Evolutionary conservation across 1,140 invertebrate genomes (phyloP).

Genomic region (Probaryconus sp.): DNA sequence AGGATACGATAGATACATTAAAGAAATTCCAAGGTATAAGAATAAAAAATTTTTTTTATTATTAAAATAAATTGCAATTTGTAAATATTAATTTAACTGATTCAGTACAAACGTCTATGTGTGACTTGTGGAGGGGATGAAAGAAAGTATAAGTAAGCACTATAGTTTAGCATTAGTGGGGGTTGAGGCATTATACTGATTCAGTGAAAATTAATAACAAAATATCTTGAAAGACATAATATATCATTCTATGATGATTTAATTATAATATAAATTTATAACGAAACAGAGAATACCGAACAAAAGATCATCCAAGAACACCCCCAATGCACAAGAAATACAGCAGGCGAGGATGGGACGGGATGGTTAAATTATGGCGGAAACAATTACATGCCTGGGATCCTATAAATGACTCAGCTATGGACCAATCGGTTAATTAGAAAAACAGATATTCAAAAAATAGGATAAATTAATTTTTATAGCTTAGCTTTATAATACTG

Average conservation of each 20-base stretch:
- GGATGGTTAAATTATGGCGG: constrained; percentile 91
- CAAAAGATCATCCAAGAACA: constrained; percentile 87
- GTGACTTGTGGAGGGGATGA: too few species aligned
- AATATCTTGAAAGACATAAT: too few species aligned
- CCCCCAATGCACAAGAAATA: constrained; percentile 92
- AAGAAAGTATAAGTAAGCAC: too few species aligned
- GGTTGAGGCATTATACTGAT: too few species aligned
- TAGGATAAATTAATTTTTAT: constrained; percentile 27
- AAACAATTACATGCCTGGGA: constrained; percentile 91
- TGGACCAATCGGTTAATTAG: constrained; percentile 45
- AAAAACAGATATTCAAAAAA: constrained; percentile 13
- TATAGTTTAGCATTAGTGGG: too few species aligned
- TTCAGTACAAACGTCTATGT: too few species aligned
- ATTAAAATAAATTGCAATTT: constrained; percentile 15
- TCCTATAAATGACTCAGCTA: constrained; percentile 74
- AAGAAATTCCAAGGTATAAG: constrained; percentile 87
- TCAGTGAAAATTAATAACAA: too few species aligned
- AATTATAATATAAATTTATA: constrained; percentile 12
- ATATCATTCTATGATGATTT: too few species aligned
- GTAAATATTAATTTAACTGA: too few species aligned
- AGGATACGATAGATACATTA: constrained; percentile 89
- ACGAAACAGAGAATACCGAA: constrained; percentile 82
- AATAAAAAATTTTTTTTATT: constrained; percentile 64
- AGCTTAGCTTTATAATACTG: too few species aligned
- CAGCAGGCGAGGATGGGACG: constrained; percentile 93